Evolutionary conservation across 2,113 vertebrate genomes (phyloP), one percentile per base, ranked within the genome.

Genomic region (Thalassarche chlororhynchos): DNA sequence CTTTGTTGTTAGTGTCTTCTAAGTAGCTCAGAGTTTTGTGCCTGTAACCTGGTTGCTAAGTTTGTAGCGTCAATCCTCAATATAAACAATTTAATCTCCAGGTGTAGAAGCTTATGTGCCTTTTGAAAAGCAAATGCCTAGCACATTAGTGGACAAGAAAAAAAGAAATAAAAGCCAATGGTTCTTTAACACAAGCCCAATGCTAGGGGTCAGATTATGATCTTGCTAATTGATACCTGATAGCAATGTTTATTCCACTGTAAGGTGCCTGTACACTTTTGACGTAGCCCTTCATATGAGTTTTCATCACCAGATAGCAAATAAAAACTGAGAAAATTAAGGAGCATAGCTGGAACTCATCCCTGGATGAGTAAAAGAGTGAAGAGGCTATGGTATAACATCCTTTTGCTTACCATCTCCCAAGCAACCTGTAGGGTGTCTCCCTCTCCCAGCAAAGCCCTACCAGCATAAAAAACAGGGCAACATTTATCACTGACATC

Each of bases 11-110:
- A 85, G 71, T 15, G 11, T 28, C 36, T 65, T 82, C 17, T 74
- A 68, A 93, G 40, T n/a, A 96, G 91, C 65, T 49, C 24, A 57
- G 78, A 89, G 90, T 34, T 84, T 92, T 78, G 72, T 89, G 87
- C 46, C 71, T 76, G 84, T 62, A 84, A 42, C 65, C 65, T 57
- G 34, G 98, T 97, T 96, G 92, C 96, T 81, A 92, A 31, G 89
- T 40, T 68, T 78, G 44, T 18, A 25, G 52, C 55, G 34, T 55
- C 79, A 58, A 55, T 10, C 29, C 4, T 12, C 24, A 89, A 64
- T 23, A 51, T 15, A 95, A 98, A 98, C 96, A 97, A 55, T 75
- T 84, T 68, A 7, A 66, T 95, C 54, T 88, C 94, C 44, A 91
- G 58, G 95, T 49, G 82, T 51, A 42, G 86, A 58, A 68, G 20